Conservation (phyloP, 2,113 vertebrate genomes). For the Neomonachus schauinslandi region DNA sequence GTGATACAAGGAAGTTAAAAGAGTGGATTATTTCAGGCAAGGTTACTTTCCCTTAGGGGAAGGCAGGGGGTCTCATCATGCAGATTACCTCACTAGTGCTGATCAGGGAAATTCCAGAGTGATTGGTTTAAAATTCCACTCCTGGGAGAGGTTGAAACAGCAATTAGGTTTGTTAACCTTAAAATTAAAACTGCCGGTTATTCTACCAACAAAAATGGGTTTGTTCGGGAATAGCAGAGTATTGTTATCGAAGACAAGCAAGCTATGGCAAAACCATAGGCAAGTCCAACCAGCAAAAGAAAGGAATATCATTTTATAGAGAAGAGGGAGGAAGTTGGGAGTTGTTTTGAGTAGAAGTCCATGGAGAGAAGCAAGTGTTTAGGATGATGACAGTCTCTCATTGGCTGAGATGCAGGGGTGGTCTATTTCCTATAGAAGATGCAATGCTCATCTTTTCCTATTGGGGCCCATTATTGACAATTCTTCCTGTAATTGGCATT, state of each 20-base stretch:
- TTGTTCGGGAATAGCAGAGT: not conserved
- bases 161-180: not conserved
- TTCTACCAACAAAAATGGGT: not conserved
- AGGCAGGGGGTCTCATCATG: not conserved
- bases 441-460: not conserved
- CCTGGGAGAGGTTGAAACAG: not conserved
- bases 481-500: not conserved
- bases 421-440: not conserved
- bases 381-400: not conserved
- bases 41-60: not conserved
- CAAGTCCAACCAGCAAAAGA: not conserved
- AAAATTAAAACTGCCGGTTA: not conserved
- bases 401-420: not conserved
- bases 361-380: not conserved
- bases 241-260: not conserved
- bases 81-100: not conserved
- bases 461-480: not conserved
- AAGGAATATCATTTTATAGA: not conserved
- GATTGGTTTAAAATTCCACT: not conserved
- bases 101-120: not conserved
- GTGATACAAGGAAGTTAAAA: not conserved
- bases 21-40: not conserved
- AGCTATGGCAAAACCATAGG: not conserved
- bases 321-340: not conserved
- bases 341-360: not conserved